Percentiles rank a stretch among this genome's conserved stretches.
Evolutionary conservation across 2,797 vertebrate species (phyloP).

Genomic region (Sebastes kiyomatsui): DNA sequence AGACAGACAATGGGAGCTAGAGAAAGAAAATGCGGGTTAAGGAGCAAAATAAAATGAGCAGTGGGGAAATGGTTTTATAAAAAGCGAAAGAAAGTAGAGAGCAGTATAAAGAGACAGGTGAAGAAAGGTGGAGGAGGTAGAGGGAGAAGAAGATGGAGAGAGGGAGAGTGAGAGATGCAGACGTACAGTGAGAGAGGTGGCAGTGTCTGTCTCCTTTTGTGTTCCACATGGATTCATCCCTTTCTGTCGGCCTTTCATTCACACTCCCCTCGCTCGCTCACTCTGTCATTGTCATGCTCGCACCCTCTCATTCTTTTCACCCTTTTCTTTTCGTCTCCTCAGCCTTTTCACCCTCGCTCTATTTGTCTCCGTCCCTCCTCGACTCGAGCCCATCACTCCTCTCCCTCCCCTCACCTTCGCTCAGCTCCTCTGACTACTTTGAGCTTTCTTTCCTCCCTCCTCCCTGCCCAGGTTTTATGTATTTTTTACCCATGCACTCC

Average conservation of each 20-base stretch:
- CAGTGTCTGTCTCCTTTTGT: constrained; percentile 57
- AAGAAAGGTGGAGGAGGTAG: neutral
- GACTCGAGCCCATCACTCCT: constrained; percentile 17
- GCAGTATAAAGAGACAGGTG: constrained; percentile 14
- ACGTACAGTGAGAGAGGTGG: constrained; percentile 39
- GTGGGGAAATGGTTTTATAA: neutral
- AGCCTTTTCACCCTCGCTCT: constrained; percentile 50
- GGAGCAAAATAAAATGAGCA: constrained; percentile 5
- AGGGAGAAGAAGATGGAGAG: neutral
- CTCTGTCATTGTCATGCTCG: constrained; percentile 53
- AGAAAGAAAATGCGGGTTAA: neutral
- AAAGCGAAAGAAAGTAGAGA: neutral
- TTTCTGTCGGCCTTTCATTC: constrained; percentile 60
- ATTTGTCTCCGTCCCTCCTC: constrained; percentile 41
- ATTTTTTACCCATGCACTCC: neutral
- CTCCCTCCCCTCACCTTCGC: constrained; percentile 21
- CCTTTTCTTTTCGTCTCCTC: constrained; percentile 40
- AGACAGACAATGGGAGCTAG: neutral
- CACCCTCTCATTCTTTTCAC: constrained; percentile 45
- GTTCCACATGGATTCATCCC: constrained; percentile 66
- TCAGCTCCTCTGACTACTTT: constrained; percentile 19
- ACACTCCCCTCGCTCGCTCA: constrained; percentile 41
- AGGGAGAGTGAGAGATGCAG: constrained; percentile 4
- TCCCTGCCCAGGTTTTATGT: neutral
- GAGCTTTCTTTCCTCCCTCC: neutral